Conservation (phyloP, 2,113 vertebrate genomes). For the Meriones unguiculatus region DNA sequence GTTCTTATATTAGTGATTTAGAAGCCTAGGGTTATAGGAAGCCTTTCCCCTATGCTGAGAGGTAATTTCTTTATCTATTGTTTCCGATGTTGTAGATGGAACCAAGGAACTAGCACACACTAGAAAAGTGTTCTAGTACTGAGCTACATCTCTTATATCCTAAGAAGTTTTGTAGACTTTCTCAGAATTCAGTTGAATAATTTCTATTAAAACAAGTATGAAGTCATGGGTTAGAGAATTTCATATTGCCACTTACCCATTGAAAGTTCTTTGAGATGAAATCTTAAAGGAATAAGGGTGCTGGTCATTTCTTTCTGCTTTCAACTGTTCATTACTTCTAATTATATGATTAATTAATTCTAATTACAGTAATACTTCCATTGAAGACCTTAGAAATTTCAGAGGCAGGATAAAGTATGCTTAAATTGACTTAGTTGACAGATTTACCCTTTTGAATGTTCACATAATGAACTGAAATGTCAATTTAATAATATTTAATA, state of each 20-base stretch:
- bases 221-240: neutral
- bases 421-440: conserved; percentile 55
- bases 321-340: conserved; percentile 79
- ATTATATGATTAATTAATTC: conserved; percentile 80
- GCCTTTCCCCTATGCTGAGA: conserved; percentile 56
- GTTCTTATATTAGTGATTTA: conserved; percentile 79
- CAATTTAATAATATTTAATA: conserved; percentile 65
- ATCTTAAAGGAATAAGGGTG: neutral
- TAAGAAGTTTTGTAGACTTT: conserved; percentile 50
- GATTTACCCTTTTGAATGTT: conserved; percentile 17
- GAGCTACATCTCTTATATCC: conserved; percentile 54
- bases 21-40: conserved; percentile 57
- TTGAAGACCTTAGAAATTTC: conserved; percentile 11
- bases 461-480: conserved; percentile 55
- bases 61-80: neutral
- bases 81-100: neutral
- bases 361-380: conserved; percentile 75
- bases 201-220: conserved; percentile 23
- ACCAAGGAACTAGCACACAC: neutral
- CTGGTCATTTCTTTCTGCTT: conserved; percentile 26
- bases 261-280: conserved; percentile 36
- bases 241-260: neutral
- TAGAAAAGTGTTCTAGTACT: neutral
- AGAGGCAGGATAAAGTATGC: conserved; percentile 46
- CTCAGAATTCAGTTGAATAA: conserved; percentile 63